phyloP scores from a whole-genome alignment of 2,797 vertebrate genomes.

The Lycodopsis pacificus region DNA sequence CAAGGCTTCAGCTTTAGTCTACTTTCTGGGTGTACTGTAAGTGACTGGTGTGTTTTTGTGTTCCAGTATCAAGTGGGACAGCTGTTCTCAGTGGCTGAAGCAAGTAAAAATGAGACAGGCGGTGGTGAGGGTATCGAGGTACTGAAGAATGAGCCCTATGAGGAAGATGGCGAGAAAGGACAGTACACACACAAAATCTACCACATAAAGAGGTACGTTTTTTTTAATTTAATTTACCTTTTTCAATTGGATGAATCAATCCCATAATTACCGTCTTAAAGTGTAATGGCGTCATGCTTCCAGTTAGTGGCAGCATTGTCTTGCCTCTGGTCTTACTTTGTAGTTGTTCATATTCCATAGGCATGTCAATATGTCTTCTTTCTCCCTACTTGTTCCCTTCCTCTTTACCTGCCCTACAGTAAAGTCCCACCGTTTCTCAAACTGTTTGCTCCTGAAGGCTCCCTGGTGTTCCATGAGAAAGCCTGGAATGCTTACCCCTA shows the following conservation, averaged over 20 bases:
- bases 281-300: conserved; percentile 53
- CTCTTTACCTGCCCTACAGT: conserved; percentile 75
- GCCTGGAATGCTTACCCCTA: conserved; percentile 98
- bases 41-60: not conserved
- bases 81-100: conserved; percentile 95
- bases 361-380: conserved; percentile 1
- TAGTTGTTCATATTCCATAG: conserved; percentile 1
- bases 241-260: not conserved
- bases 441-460: conserved; percentile 91
- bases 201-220: conserved; percentile 82
- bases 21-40: not conserved
- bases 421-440: conserved; percentile 92
- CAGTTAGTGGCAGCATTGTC: conserved; percentile 74
- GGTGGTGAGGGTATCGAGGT: conserved; percentile 96
- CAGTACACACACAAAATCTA: conserved; percentile 97
- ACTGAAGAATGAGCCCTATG: conserved; percentile 94
- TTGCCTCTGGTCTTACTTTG: conserved; percentile 13
- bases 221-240: not conserved
- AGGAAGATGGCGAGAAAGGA: conserved; percentile 91
- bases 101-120: conserved; percentile 97
- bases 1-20: not conserved
- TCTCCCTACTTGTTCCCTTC: not conserved
- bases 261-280: not conserved
- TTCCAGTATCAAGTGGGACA: conserved; percentile 95
- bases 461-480: conserved; percentile 94